phyloP scores from a whole-genome alignment of 2,113 vertebrate species.

The Alaudala cheleensis region DNA sequence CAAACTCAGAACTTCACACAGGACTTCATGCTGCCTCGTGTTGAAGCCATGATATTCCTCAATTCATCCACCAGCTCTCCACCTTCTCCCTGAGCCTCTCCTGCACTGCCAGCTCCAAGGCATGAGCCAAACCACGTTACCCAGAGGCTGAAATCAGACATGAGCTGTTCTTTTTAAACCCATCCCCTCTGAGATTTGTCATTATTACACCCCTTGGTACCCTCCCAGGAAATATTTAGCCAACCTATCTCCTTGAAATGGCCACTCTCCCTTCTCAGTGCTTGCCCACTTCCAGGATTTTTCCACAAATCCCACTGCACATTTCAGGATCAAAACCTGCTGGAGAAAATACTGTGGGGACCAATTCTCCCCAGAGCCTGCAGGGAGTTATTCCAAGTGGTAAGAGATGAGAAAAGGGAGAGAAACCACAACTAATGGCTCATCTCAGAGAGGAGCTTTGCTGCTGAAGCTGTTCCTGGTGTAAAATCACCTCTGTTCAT shows the following conservation, averaged over 20 bases:
- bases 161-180: not conserved
- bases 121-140: not conserved
- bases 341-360: not conserved
- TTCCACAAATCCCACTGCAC: not conserved
- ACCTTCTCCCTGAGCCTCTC: not conserved
- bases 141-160: not conserved
- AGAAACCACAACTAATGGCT: not conserved
- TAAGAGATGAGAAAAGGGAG: not conserved
- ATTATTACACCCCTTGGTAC: not conserved
- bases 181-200: not conserved
- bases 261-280: not conserved
- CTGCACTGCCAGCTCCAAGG: not conserved
- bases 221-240: not conserved
- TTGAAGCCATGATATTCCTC: not conserved
- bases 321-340: not conserved
- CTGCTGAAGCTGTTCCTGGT: not conserved
- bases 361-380: not conserved
- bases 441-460: not conserved
- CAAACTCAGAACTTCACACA: not conserved
- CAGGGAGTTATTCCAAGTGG: not conserved
- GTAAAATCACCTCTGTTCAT: not conserved
- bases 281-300: not conserved
- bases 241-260: fast-evolving
- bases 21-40: not conserved
- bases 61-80: not conserved